A percentile compares a stretch with the other conserved stretches of the same genome.
Evolutionary conservation across 1,140 invertebrate genomes (phyloP).

Genomic region (Nixonia krombeini): DNA sequence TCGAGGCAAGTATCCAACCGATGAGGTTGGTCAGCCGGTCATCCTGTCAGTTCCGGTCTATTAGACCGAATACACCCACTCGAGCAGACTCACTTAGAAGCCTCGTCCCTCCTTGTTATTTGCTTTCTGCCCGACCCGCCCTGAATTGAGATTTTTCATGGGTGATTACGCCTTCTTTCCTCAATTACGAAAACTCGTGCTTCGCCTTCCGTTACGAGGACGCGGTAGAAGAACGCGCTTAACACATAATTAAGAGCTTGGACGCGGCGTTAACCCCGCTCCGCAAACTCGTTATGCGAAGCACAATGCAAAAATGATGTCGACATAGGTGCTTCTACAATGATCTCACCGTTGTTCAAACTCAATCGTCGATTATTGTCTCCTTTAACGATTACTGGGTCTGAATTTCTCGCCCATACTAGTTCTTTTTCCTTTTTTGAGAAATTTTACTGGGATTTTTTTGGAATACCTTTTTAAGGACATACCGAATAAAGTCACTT

Average conservation of each 20-base stretch:
- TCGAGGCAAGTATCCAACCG: slow-evolving; percentile 28
- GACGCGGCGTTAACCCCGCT: background rate
- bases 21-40: slow-evolving; percentile 52
- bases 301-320: too few relatives aligned
- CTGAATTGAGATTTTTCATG: slow-evolving; percentile 70
- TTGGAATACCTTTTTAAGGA: too few relatives aligned
- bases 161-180: slow-evolving; percentile 65
- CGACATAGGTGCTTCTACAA: too few relatives aligned
- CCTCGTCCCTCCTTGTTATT: slow-evolving; percentile 64
- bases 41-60: slow-evolving; percentile 69
- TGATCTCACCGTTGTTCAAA: too few relatives aligned
- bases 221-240: slow-evolving; percentile 27
- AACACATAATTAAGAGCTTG: slow-evolving; percentile 26
- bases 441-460: too few relatives aligned
- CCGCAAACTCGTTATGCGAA: too few relatives aligned
- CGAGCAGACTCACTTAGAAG: slow-evolving; percentile 57
- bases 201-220: slow-evolving; percentile 9
- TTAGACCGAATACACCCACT: slow-evolving; percentile 64
- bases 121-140: slow-evolving; percentile 66
- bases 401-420: too few relatives aligned
- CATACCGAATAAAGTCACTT: too few relatives aligned
- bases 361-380: too few relatives aligned
- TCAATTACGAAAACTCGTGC: slow-evolving; percentile 61
- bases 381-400: too few relatives aligned
- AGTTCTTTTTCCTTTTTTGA: too few relatives aligned